phyloP scores from a whole-genome alignment of 2,113 vertebrate species.

The Scartelaos histophorus region DNA sequence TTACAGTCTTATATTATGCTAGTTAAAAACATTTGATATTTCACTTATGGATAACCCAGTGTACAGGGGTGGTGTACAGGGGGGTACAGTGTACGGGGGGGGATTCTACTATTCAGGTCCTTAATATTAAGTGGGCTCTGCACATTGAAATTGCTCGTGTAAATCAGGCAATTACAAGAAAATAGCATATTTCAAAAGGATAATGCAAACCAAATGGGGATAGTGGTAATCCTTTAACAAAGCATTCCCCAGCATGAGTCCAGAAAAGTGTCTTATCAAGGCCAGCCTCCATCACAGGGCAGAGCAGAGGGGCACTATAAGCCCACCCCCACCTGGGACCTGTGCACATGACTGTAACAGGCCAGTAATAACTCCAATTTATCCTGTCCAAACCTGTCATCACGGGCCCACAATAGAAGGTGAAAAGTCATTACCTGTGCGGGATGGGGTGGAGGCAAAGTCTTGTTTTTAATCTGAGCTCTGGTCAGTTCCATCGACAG shows the following conservation, averaged over 20 bases:
- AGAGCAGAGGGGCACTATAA: conserved; percentile 40
- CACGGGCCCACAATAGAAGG: background rate
- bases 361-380: conserved; percentile 2
- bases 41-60: too few relatives aligned
- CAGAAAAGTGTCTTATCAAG: conserved; percentile 47
- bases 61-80: too few relatives aligned
- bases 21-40: too few relatives aligned
- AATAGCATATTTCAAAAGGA: background rate
- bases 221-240: conserved; percentile 31
- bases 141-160: background rate
- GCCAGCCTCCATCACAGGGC: conserved; percentile 35
- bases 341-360: background rate
- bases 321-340: conserved; percentile 40
- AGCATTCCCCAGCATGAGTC: conserved; percentile 51
- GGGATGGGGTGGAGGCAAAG: conserved; percentile 25
- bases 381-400: background rate
- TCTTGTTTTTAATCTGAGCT: conserved; percentile 48
- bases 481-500: conserved; percentile 15
- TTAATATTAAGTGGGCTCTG: too few relatives aligned
- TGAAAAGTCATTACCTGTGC: conserved; percentile 15
- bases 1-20: too few relatives aligned
- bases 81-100: too few relatives aligned
- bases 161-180: conserved; percentile 8
- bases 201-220: conserved; percentile 23
- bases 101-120: too few relatives aligned